Evolutionary conservation across 2,888 invertebrate genomes (phyloP), one percentile per base, ranked within the genome.

Genomic region (Troilus luridus): DNA sequence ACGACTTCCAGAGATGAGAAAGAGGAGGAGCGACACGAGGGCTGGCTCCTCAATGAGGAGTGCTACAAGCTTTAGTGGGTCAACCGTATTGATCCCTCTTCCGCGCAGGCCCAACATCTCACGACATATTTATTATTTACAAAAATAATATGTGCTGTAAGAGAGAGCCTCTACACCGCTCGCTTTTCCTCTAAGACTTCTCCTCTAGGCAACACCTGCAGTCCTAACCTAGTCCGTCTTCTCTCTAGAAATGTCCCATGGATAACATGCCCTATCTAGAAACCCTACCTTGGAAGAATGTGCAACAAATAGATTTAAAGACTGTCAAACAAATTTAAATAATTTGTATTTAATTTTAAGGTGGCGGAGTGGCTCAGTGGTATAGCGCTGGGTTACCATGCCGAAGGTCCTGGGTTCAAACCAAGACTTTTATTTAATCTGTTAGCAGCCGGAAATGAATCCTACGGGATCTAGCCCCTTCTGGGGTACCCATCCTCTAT

Each of bases 41-140:
- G 21, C 67, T 54, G 7, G 41, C 89, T 19, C 27, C 10, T 89
- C 10, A 89, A 89, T 89, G 89, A 62, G 88, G 60, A 41, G 67
- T 56, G 77, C 90, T 72, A 77, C 58, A 90, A 72, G 58, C 90
- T 90, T 90, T 89, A 89, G 64, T 89, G 67, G 89, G 89, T 89
- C 89, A 89, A n/a, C 62, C 21, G 64, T 89, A 90, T 90, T 90
- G 90, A 90, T 90, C 90, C 59, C 56, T n/a, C 24, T 41, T 21
- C 17, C 54, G 90, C 90, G 90, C 90, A 90, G 54, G 90, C 88
- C 54, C 90, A 54, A 41, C 85, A 19, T 85, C 17, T 0, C 90
- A 60, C n/a, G 54, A 21, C 41, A 81, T 90, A 90, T 90, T 90
- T 90, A 90, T 90, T 90, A 90, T 90, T 90, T 90, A 90, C 90